These are phyloP conservation scores for Cryptus viduatorius DNA, from an alignment of 2,888 invertebrate species.

Conservation along the genomic window DNA sequence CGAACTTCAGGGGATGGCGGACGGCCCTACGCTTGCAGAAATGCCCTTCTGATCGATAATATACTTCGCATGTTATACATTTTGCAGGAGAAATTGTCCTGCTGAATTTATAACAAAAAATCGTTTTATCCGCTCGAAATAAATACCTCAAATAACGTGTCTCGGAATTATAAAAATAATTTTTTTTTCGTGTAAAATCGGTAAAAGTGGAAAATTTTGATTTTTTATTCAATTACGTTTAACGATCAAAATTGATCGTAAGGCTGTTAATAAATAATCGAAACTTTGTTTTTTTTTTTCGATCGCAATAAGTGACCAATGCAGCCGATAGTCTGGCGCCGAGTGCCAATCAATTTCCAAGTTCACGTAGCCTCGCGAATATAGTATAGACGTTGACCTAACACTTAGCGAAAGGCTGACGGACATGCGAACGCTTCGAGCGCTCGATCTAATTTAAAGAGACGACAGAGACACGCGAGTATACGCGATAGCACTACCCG, in stretches of 20 bases:
- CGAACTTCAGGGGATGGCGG: constrained; percentile 40
- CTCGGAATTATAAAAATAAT: no score
- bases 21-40: constrained; percentile 1
- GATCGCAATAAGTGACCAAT: neutral
- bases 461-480: constrained; percentile 8
- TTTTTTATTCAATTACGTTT: neutral
- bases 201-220: no score
- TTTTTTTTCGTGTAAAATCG: neutral
- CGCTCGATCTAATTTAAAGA: constrained; percentile 47
- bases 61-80: neutral
- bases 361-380: constrained; percentile 34
- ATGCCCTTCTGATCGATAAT: neutral
- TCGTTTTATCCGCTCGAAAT: no score
- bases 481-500: neutral
- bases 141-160: no score
- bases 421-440: constrained; percentile 9
- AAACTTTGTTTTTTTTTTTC: no score
- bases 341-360: constrained; percentile 51
- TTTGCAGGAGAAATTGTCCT: neutral
- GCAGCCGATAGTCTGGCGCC: constrained; percentile 48
- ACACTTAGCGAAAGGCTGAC: constrained; percentile 38
- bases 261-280: neutral
- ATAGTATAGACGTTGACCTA: constrained; percentile 31
- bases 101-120: neutral
- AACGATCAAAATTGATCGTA: neutral